phyloP scores from a whole-genome alignment of 2,888 invertebrate species.

The Pammene fasciana region DNA sequence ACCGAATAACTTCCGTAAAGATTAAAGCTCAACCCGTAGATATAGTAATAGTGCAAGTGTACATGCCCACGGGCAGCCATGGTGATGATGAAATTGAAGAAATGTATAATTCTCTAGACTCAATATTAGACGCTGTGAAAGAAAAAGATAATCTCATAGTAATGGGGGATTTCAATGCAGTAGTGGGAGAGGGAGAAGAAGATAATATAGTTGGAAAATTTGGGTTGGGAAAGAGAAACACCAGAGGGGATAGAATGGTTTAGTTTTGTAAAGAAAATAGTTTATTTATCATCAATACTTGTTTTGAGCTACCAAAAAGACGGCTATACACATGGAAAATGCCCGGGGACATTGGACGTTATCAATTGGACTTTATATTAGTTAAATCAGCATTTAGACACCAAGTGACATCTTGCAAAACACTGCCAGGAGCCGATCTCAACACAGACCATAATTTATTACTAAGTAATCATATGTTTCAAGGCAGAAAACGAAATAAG shows the following conservation, averaged over 20 bases:
- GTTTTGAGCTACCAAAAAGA: not conserved
- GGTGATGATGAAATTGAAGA: too few species aligned
- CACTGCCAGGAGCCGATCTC: not conserved
- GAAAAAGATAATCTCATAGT: too few species aligned
- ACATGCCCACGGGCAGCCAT: too few species aligned
- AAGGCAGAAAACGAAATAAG: too few species aligned
- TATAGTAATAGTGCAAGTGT: too few species aligned
- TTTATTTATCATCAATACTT: not conserved
- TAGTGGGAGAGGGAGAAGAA: not conserved
- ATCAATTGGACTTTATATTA: not conserved
- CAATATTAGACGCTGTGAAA: too few species aligned
- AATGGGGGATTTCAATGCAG: too few species aligned
- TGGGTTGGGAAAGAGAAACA: not conserved
- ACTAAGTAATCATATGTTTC: too few species aligned
- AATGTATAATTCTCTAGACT: too few species aligned
- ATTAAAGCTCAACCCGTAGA: too few species aligned
- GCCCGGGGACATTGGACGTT: not conserved
- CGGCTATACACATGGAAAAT: not conserved
- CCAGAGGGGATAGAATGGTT: not conserved
- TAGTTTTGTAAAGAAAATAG: not conserved
- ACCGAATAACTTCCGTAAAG: too few species aligned
- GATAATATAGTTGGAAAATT: not conserved
- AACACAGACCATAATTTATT: not conserved
- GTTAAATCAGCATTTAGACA: not conserved
- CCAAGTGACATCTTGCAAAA: not conserved